phyloP scores from a whole-genome alignment of 2,797 vertebrate species.

The Clamator glandarius region DNA sequence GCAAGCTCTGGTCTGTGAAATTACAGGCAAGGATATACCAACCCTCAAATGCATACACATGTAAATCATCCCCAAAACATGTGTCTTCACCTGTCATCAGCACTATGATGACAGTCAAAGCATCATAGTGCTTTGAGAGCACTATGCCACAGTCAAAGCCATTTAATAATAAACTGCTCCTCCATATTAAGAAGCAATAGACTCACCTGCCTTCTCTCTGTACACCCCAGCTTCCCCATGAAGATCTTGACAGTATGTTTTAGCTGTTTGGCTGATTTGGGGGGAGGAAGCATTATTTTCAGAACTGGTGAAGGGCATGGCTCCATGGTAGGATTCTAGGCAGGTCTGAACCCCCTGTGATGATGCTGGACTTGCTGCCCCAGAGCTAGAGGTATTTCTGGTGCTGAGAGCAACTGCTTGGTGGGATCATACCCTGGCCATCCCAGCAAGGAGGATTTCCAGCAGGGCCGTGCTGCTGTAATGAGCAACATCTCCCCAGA shows the following conservation, averaged over 20 bases:
- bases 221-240: accelerated
- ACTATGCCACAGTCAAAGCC: neutral
- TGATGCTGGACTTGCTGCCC: neutral
- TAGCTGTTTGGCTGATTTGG: neutral
- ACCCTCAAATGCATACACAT: neutral
- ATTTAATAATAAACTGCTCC: neutral
- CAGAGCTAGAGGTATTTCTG: neutral
- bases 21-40: neutral
- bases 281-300: neutral
- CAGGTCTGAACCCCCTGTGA: accelerated
- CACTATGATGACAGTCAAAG: too few species aligned
- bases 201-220: neutral
- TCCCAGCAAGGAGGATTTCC: neutral
- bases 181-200: neutral
- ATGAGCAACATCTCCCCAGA: neutral
- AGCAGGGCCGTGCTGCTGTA: neutral
- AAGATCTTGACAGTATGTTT: neutral
- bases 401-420: neutral
- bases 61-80: neutral
- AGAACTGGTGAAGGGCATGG: neutral
- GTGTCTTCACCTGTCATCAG: neutral
- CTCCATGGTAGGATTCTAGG: neutral
- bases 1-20: neutral
- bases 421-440: accelerated
- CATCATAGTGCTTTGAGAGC: too few species aligned